These are phyloP conservation scores for Redunca redunca DNA, from an alignment of 2,113 vertebrate genomes.

Conservation along the genomic window DNA sequence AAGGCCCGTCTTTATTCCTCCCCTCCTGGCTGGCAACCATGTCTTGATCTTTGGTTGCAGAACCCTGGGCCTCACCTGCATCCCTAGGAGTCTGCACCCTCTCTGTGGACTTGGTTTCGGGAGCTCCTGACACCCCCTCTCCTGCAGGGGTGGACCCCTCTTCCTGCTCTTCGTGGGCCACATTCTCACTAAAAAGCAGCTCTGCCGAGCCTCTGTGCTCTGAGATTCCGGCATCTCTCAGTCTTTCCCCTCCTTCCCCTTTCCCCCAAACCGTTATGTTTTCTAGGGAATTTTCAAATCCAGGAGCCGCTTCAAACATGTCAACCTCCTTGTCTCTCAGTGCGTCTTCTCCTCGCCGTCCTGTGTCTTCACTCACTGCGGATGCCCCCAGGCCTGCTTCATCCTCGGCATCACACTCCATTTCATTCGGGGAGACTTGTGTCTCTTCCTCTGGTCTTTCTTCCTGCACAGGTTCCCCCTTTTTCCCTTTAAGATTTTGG, in stretches of 20 bases:
- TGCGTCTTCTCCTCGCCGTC: not conserved
- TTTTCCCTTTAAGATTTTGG: not conserved
- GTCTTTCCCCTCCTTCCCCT: not conserved
- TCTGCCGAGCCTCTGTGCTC: not conserved
- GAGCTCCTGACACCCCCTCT: not conserved
- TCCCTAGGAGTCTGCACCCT: rapidly evolving
- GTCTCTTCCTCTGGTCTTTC: not conserved
- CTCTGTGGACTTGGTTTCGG: not conserved
- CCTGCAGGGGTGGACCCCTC: rapidly evolving
- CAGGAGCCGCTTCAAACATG: not conserved
- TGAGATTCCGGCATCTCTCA: not conserved
- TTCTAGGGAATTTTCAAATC: not conserved
- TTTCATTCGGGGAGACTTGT: rapidly evolving
- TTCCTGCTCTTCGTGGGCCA: rapidly evolving
- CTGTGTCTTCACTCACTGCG: not conserved
- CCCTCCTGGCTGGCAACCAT: rapidly evolving
- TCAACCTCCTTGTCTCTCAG: rapidly evolving
- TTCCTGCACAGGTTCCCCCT: rapidly evolving
- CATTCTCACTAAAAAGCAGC: rapidly evolving
- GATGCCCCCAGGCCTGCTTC: rapidly evolving
- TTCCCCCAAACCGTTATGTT: not conserved
- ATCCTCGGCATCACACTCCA: rapidly evolving
- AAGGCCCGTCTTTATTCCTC: not conserved
- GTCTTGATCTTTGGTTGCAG: too few species aligned
- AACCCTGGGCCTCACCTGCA: not conserved